Base-by-base conservation (phyloP, 2,888 invertebrate genomes). In the Achlya flavicornis region DNA sequence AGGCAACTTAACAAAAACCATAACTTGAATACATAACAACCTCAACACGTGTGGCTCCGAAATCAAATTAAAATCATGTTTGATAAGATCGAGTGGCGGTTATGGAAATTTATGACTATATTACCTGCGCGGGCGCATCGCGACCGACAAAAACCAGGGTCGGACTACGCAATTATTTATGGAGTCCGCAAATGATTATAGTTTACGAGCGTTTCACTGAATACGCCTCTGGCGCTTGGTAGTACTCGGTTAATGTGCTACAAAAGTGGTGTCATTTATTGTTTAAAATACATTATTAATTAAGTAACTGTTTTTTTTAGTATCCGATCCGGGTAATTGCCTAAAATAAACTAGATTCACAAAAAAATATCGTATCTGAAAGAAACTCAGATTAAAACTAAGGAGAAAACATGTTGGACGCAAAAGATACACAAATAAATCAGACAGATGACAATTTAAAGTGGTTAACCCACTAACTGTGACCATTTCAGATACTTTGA, bases 381-480 rank as follows among this genome's bases (percentile, higher is more conserved):
- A 74, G 74, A 76, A 79, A 79, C 65, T 61, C 67, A 68, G 73
- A 75, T 78, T 78, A 79, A 77, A 77, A 78, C 84, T 80, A 77
- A 80, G 83, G 91, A 88, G 89, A 91, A 92, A 91, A 91, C 89
- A 87, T 90, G 90, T 90, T 90, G 86, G 85, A 88, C 89, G 89
- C 92, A 90, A 90, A 90, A 89, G 90, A 91, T 85, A 91, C 89
- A 87, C 89, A 93, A 93, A 94, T 94, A 94, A 94, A 94, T 94
- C 94, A 94, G 90, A 85, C 88, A 89, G 93, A 94, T 94, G 94
- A 94, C 94, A 94, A 94, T 94, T 94, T 94, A 91, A 94, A 94
- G 93, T 94, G 94, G 94, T 92, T 92, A 93, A 93, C 94, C 94
- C 92, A 94, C 91, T 93, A 93, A 91, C 93, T 93, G 94, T 93